Conservation (phyloP, 1,140 invertebrate species). For the Cryptotermes secundus region DNA sequence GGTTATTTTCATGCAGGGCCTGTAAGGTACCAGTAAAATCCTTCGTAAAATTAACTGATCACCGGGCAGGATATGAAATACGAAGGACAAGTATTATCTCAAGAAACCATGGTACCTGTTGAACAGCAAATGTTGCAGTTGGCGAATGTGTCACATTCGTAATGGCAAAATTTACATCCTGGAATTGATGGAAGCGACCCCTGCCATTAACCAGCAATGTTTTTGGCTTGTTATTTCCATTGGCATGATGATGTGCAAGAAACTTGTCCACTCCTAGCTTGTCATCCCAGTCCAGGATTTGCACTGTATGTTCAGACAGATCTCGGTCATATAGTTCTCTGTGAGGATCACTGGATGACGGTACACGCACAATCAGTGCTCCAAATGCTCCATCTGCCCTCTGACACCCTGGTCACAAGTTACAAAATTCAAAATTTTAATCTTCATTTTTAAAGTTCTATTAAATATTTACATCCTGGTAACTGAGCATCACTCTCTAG, state of each 20-base stretch:
- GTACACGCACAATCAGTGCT: conserved; percentile 66
- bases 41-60: too few relatives aligned
- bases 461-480: too few relatives aligned
- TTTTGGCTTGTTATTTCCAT: conserved; percentile 75
- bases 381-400: conserved; percentile 80
- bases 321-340: conserved; percentile 65
- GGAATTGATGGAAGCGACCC: conserved; percentile 51
- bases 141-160: conserved; percentile 46
- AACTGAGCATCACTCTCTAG: too few relatives aligned
- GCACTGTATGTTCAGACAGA: conserved; percentile 62
- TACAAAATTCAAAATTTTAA: too few relatives aligned
- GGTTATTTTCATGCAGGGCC: too few relatives aligned
- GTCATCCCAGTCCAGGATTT: conserved; percentile 75
- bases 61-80: not conserved
- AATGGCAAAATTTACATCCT: conserved; percentile 40
- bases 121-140: conserved; percentile 57
- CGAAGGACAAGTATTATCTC: too few relatives aligned
- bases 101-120: conserved; percentile 50
- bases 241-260: conserved; percentile 72
- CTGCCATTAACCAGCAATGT: conserved; percentile 77
- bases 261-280: conserved; percentile 67
- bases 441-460: too few relatives aligned
- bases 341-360: conserved; percentile 58
- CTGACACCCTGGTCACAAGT: conserved; percentile 63
- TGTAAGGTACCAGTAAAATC: too few relatives aligned